Evolutionary conservation across 2,888 invertebrate species (phyloP), one percentile per base, ranked within the genome.

Genomic region (Beris chalybata): DNA sequence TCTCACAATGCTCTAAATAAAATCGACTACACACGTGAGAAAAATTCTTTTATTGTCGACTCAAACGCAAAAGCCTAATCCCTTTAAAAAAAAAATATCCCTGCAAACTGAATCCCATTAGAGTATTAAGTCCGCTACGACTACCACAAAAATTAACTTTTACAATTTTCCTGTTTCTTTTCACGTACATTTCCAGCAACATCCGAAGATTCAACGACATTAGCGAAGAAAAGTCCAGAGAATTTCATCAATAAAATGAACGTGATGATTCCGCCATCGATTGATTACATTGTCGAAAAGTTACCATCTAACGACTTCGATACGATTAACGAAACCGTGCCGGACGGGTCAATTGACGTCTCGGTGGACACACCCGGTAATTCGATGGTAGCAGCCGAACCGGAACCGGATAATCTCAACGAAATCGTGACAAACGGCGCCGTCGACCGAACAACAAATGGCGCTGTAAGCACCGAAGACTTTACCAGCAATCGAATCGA

Each of bases 251-350:
- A 54, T 54, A 64, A 54, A 53, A 53, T 64, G 64, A 32, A 53
- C 45, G 43, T 50, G 52, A 50, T 61, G 50, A 61, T 63, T 44
- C 59, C 67, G 47, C 67, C 69, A 43, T 69, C 69, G 13, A 69
- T 69, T 54, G 69, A 69, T 67, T 69, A 67, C 57, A 66, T 67
- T n/a, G 64, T 67, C 12, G 67, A 69, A 57, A 69, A 69, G 56
- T 64, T 61, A 32, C 61, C 69, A 32, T 22, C 47, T 7, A 65
- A 67, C 65, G 67, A 65, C 52, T 30, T 67, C 50, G 59, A 67
- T 53, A 65, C 53, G 54, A 58, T 58, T 63, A 67, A 69, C 57
- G 66, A 65, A 38, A 59, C 66, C 43, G 48, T 65, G 31, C 56
- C 65, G 53, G 57, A 65, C 22, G 64, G 59, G 31, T 32, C 48